Percentiles rank a stretch among this genome's conserved stretches.
Conservation (phyloP, 2,113 vertebrate genomes). For the Myanophis thanlyinensis region DNA sequence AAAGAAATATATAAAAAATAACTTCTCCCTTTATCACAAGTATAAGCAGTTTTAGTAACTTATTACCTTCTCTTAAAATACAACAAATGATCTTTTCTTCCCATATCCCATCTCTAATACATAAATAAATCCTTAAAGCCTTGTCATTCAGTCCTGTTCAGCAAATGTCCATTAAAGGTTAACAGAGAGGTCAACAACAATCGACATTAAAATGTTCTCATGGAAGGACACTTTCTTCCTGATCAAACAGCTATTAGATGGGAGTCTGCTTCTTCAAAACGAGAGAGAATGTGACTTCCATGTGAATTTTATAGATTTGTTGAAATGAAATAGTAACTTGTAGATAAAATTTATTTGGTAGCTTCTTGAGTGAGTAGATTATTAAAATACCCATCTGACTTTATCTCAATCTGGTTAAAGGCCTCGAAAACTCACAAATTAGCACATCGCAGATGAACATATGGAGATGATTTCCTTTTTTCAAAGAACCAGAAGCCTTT, state of each 20-base stretch:
- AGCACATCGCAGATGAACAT: slow-evolving; percentile 10
- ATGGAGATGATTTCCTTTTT: slow-evolving; percentile 17
- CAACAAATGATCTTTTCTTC: not conserved
- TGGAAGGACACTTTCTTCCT: not conserved
- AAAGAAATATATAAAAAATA: not conserved
- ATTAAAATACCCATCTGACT: not conserved
- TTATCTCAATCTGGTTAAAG: not conserved
- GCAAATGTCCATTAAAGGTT: not conserved
- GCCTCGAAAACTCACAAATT: slow-evolving; percentile 18
- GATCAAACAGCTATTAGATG: not conserved
- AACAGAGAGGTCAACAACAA: not conserved
- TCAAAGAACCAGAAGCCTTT: slow-evolving; percentile 7
- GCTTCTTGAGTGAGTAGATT: not conserved
- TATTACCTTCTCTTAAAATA: not conserved
- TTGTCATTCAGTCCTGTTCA: not conserved
- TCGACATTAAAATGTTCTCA: not conserved
- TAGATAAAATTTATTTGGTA: not conserved
- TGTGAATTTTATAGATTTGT: not conserved
- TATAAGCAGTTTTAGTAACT: not conserved
- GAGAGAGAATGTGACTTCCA: not conserved
- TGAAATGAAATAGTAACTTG: not conserved
- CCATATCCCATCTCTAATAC: not conserved
- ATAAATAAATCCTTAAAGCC: not conserved
- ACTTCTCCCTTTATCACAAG: not conserved
- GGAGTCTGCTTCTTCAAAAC: not conserved